Base-by-base conservation (phyloP, 2,113 vertebrate genomes). In the Megaptera novaeangliae region DNA sequence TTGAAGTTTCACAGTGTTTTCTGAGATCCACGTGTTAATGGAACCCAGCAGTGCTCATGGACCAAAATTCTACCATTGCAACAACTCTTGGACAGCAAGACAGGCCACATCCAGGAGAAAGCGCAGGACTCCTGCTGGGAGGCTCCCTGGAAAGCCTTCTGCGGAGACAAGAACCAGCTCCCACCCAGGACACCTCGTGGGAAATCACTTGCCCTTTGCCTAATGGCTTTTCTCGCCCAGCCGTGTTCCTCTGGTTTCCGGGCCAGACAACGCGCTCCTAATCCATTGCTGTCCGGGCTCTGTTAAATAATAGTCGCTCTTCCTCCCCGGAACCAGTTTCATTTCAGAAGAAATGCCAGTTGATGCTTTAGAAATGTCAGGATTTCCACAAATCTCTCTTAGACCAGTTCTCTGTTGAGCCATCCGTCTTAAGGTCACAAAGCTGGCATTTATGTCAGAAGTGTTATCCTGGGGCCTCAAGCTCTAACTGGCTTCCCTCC, bases 341-440 rank as follows among this genome's bases (percentile, higher is more conserved):
- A 46, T 90, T 98, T 95, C 80, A 66, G 64, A 95, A 97, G 80
- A 96, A 97, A 96, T 72, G 81, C 64, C 96, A 96, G 75, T 39
- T 88, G 84, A 55, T 90, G 87, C 90, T 46, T 96, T 94, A 83
- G 87, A 98, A 97, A 97, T 88, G 93, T 96, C 95, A 97, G 92
- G 41, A 92, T 97, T 97, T 96, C 94, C 94, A 93, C 83, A 95
- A 82, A 96, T 97, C 92, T 97, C 84, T 95, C 72, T 80, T 61
- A 95, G 71, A 94, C 97, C 59, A 36, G 71, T 66, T 52, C 41
- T 69, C 49, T 39, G 64, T 80, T 63, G 94, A 95, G 83, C 75
- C 34, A 72, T 96, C 94, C 63, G 61, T 97, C 95, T 95, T 72
- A 4, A 61, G 31, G 83, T 41, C 96, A 71, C 92, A 88, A 92